Conservation (phyloP, 2,113 vertebrate genomes). For the Seriola quinqueradiata region DNA sequence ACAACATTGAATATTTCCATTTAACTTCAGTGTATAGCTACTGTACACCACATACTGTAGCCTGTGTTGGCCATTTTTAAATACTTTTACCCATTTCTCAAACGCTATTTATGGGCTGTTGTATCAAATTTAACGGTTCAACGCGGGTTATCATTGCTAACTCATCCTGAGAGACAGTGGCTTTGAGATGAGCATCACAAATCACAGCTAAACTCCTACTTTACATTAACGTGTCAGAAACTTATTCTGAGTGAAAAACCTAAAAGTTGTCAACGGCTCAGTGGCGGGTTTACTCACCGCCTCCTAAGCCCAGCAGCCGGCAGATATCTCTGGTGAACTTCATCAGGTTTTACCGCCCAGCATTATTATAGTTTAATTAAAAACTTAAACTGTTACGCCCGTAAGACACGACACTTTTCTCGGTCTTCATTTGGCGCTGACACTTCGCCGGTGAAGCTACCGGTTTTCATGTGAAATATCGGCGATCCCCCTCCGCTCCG, state of each 20-base stretch:
- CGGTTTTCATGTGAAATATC: not conserved
- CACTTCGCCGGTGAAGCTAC: not conserved
- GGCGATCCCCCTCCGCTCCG: not conserved
- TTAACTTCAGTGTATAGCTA: too few relatives aligned
- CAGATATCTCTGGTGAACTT: slow-evolving; percentile 70
- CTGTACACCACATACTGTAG: too few relatives aligned
- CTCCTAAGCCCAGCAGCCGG: slow-evolving; percentile 66
- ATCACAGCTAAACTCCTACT: not conserved
- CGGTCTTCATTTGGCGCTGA: not conserved
- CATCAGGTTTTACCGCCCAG: slow-evolving; percentile 52
- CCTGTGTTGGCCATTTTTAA: too few relatives aligned
- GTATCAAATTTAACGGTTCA: not conserved
- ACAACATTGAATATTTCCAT: too few relatives aligned
- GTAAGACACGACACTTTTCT: not conserved
- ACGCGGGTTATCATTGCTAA: not conserved
- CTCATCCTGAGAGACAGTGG: accelerated
- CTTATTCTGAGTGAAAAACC: not conserved
- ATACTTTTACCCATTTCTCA: too few relatives aligned
- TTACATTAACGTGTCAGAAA: not conserved
- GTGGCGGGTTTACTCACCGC: slow-evolving; percentile 56
- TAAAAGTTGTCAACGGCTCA: not conserved
- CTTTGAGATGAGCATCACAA: not conserved
- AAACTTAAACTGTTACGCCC: not conserved
- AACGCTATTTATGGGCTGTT: not conserved
- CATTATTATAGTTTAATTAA: too few relatives aligned